These are phyloP conservation scores for Haemorhous mexicanus DNA, from an alignment of 2,113 vertebrate species.

Conservation along the genomic window DNA sequence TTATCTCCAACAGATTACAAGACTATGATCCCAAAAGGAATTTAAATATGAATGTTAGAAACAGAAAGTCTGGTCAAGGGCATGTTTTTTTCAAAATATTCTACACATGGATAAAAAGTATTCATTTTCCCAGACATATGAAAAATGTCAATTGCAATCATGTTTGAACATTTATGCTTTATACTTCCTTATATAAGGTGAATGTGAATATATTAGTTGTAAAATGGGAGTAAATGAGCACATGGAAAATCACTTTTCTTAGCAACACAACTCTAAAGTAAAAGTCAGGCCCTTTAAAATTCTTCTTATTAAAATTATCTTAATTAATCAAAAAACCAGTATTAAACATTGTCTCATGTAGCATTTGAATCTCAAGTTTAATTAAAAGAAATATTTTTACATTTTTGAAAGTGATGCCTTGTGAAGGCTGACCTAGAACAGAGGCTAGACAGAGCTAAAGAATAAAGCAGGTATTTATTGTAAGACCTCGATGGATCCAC, in stretches of 20 bases:
- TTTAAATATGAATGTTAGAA: background rate
- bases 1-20: background rate
- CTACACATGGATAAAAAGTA: background rate
- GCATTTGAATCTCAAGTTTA: background rate
- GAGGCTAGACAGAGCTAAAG: background rate
- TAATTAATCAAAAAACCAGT: background rate
- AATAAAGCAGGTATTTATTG: background rate
- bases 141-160: background rate
- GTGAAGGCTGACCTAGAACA: background rate
- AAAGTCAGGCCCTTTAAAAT: background rate
- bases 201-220: background rate
- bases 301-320: background rate
- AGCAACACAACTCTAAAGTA: background rate
- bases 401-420: background rate
- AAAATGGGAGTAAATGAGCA: background rate
- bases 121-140: background rate
- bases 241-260: background rate
- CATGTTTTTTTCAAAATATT: background rate
- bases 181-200: background rate
- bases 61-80: background rate
- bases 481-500: background rate
- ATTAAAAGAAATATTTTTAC: background rate
- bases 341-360: background rate
- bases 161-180: background rate
- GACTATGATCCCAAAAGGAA: background rate